Conservation (phyloP, 1,140 invertebrate genomes). For the Euwallacea similis region DNA sequence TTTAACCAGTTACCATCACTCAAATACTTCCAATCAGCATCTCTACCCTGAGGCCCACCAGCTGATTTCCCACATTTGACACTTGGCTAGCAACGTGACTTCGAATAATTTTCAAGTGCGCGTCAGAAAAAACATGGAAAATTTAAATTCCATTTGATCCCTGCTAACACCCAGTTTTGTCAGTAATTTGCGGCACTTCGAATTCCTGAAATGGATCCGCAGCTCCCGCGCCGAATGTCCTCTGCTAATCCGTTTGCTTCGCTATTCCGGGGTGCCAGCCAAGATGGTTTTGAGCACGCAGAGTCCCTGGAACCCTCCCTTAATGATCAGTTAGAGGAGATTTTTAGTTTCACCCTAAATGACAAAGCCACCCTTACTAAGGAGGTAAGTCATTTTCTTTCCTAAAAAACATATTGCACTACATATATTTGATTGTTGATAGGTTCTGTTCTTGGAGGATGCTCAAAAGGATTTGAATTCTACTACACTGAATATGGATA, state of each 20-base stretch:
- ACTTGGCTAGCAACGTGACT: no score
- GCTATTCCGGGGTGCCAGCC: conserved; percentile 37
- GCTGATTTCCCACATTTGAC: no score
- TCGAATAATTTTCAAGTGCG: neutral
- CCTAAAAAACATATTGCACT: neutral
- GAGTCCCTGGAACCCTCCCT: conserved; percentile 43
- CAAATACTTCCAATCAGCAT: no score
- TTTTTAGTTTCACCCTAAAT: conserved; percentile 68
- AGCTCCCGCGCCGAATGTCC: conserved; percentile 39
- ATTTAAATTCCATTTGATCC: neutral
- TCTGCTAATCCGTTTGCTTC: conserved; percentile 50
- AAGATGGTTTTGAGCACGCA: conserved; percentile 30
- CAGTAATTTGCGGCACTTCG: neutral
- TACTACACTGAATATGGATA: conserved; percentile 62
- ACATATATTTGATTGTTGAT: conserved; percentile 33
- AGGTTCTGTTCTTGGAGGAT: conserved; percentile 64
- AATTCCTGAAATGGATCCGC: conserved; percentile 23
- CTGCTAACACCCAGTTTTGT: neutral
- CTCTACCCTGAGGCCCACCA: no score
- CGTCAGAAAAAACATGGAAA: conserved; percentile 1
- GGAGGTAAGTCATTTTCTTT: conserved; percentile 13
- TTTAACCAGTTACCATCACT: no score
- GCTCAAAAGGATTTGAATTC: conserved; percentile 56
- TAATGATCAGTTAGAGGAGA: conserved; percentile 61
- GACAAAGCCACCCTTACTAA: conserved; percentile 30